phyloP scores from a whole-genome alignment of 2,888 invertebrate genomes.

The Protophormia terraenovae region DNA sequence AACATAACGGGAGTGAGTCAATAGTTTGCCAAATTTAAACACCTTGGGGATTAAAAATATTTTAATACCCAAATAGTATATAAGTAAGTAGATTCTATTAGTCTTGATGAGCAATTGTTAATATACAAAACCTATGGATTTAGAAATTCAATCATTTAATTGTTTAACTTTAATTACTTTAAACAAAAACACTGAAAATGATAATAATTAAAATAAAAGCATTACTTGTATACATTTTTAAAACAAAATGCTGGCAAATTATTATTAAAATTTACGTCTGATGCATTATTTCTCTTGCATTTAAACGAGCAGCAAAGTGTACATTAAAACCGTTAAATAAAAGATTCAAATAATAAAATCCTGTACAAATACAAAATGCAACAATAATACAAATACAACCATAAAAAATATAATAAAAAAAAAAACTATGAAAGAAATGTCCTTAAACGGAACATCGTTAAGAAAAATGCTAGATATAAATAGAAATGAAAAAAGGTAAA shows the following conservation, averaged over 20 bases:
- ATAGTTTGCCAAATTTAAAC: too few relatives aligned
- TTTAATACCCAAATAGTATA: too few relatives aligned
- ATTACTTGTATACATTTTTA: constrained; percentile 7
- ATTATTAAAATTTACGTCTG: constrained; percentile 51
- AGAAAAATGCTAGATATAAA: constrained; percentile 16
- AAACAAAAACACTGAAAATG: not conserved
- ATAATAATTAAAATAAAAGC: constrained; percentile 31
- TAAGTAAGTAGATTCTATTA: too few relatives aligned
- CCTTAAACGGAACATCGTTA: constrained; percentile 35
- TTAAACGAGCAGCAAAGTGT: constrained; percentile 61
- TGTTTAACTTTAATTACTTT: not conserved
- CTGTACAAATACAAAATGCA: not conserved
- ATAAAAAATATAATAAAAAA: not conserved
- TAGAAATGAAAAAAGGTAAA: constrained; percentile 25
- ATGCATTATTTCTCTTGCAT: constrained; percentile 32
- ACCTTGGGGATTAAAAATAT: too few relatives aligned
- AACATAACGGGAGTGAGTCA: too few relatives aligned
- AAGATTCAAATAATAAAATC: constrained; percentile 49
- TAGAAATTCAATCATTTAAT: too few relatives aligned
- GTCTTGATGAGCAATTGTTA: too few relatives aligned
- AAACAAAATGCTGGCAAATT: constrained; percentile 38
- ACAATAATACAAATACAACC: not conserved
- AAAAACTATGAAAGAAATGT: constrained; percentile 15
- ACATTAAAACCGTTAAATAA: constrained; percentile 46
- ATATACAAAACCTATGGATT: too few relatives aligned